A percentile compares a stretch with the other conserved stretches of the same genome.
Evolutionary conservation across 2,888 invertebrate genomes (phyloP).

Genomic region (Allophyes oxyacanthae): DNA sequence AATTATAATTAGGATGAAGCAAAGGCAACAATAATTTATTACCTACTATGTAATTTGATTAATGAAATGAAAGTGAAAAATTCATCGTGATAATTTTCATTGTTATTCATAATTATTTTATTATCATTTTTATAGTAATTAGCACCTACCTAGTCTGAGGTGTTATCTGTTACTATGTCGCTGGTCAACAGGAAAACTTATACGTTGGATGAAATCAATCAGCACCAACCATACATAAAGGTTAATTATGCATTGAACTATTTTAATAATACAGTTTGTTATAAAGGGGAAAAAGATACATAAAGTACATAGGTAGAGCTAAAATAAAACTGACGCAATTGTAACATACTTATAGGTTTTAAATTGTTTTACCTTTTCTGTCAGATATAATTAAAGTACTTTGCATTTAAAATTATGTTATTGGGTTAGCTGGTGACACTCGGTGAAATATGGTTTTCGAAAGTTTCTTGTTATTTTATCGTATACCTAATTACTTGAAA

Average conservation of each 20-base stretch:
- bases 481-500: no score
- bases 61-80: no score
- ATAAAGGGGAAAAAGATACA: neutral
- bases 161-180: neutral
- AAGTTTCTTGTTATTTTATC: conserved; percentile 26
- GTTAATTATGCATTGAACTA: no score
- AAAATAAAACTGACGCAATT: conserved; percentile 3
- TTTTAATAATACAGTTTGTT: neutral
- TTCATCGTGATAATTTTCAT: no score
- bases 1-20: no score
- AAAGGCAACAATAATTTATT: no score
- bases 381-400: conserved; percentile 27
- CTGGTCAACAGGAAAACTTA: neutral
- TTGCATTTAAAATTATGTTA: conserved; percentile 28
- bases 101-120: no score
- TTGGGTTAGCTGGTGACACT: conserved; percentile 32
- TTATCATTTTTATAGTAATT: no score
- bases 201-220: neutral
- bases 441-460: conserved; percentile 41
- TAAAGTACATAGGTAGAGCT: conserved; percentile 4
- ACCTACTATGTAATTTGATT: no score
- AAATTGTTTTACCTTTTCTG: conserved; percentile 9
- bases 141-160: no score
- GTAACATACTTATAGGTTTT: neutral
- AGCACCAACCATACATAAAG: neutral